Percentiles rank a stretch among this genome's conserved stretches.
These are phyloP conservation scores for Cancer borealis DNA, from an alignment of 2,888 invertebrate species.

Conservation along the genomic window DNA sequence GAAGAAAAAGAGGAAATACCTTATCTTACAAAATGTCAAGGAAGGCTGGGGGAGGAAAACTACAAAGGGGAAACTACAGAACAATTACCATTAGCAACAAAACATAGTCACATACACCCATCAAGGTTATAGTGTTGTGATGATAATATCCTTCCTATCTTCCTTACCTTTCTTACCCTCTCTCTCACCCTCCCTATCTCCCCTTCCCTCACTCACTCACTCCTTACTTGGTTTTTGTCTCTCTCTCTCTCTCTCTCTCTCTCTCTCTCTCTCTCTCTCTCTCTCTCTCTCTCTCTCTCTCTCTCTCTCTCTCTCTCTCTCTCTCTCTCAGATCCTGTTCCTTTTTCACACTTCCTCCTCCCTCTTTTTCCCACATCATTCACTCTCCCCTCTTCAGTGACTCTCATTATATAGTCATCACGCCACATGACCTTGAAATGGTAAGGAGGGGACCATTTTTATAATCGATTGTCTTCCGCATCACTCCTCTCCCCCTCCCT, in stretches of 20 bases:
- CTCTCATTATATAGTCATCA: not conserved
- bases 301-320: constrained; percentile 20
- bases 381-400: not conserved
- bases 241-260: constrained; percentile 20
- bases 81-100: not conserved
- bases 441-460: not conserved
- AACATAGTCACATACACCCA: not conserved
- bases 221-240: not conserved
- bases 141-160: not conserved
- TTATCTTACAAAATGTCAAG: not conserved
- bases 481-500: not conserved
- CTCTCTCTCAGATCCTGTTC: not conserved
- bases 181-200: not conserved
- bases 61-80: not conserved
- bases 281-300: not conserved
- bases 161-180: not conserved
- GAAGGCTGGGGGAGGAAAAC: not conserved
- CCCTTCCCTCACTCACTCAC: not conserved
- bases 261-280: not conserved
- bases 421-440: not conserved
- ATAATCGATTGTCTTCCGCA: not conserved
- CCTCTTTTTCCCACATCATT: not conserved
- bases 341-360: not conserved
- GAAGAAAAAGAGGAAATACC: not conserved
- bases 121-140: not conserved